Base-by-base conservation (phyloP, 2,113 vertebrate genomes). In the zebrafish (Danio rerio) region DNA sequence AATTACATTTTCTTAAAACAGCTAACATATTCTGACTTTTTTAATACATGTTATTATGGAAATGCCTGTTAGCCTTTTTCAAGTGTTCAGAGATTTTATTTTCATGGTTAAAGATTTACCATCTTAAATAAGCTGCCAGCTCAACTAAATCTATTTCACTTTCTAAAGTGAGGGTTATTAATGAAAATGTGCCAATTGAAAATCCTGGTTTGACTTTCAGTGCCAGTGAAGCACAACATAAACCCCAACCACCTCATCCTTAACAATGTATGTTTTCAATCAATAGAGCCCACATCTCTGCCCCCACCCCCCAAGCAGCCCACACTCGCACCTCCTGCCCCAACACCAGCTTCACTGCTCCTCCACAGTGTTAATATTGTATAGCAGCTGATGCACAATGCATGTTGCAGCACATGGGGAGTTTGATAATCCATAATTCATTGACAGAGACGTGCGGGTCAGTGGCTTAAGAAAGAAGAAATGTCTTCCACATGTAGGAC, bases 351-450 rank as follows among this genome's bases (percentile, higher is more conserved):
- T 81, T 76, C 49, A 70, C 59, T 68, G 45, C 65, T 45, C 6
- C 78, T 80, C 59, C 49, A 1, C 50, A 5, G 12, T 75, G 88
- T 92, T 88, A 91, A 92, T 91, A 89, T 89, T 92, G 85, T 62
- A 91, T 89, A 86, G 61, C 80, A 5, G 80, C 81, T 88, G 89
- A 91, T 86, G 84, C 86, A 84, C 81, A 83, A 78, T 88, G 83
- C 88, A 81, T 88, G 81, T 87, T 90, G 52, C 66, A 63, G 65
- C 70, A 47, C 65, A 73, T 11, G 1, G 82, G 75, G 59, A 77
- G 40, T 59, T 82, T 52, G 78, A 80, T 52, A 63, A 92, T 92
- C 86, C 87, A 89, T 92, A 88, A 92, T 92, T 92, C 69, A 92
- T 88, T 47, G 20, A 75, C 50, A 61, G 15, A 53, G 65, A 63